Percentiles rank a stretch among this genome's conserved stretches.
phyloP scores from a whole-genome alignment of 2,888 invertebrate genomes.

The Lissonota sp. region DNA sequence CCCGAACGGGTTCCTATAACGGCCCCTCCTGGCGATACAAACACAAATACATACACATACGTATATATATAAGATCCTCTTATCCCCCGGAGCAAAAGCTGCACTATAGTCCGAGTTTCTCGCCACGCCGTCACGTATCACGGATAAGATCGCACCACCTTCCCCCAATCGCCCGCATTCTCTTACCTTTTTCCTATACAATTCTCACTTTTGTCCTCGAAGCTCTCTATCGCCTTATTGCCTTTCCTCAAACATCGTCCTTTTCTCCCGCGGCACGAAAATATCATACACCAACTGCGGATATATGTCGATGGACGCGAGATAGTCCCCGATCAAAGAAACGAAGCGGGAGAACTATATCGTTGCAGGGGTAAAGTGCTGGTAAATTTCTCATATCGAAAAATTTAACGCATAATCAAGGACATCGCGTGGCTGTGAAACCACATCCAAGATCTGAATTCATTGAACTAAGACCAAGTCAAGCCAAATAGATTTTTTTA shows the following conservation, averaged over 20 bases:
- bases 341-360: neutral
- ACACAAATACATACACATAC: neutral
- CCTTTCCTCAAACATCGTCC: slow-evolving; percentile 54
- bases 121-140: slow-evolving; percentile 56
- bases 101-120: slow-evolving; percentile 22
- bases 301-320: neutral
- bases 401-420: no score
- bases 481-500: no score
- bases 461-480: no score
- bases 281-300: slow-evolving; percentile 3
- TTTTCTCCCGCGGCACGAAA: slow-evolving; percentile 10
- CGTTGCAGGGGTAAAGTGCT: neutral
- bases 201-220: slow-evolving; percentile 64
- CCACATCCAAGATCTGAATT: no score
- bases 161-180: slow-evolving; percentile 40
- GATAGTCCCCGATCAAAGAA: neutral
- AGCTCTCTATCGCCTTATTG: slow-evolving; percentile 51
- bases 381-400: no score
- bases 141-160: slow-evolving; percentile 60
- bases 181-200: slow-evolving; percentile 64
- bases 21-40: slow-evolving; percentile 13
- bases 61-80: slow-evolving; percentile 18
- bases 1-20: slow-evolving; percentile 65
- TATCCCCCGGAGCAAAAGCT: slow-evolving; percentile 19
- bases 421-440: no score